Evolutionary conservation across 2,113 vertebrate genomes (phyloP), one percentile per base, ranked within the genome.

Genomic region (Taxidea taxus): DNA sequence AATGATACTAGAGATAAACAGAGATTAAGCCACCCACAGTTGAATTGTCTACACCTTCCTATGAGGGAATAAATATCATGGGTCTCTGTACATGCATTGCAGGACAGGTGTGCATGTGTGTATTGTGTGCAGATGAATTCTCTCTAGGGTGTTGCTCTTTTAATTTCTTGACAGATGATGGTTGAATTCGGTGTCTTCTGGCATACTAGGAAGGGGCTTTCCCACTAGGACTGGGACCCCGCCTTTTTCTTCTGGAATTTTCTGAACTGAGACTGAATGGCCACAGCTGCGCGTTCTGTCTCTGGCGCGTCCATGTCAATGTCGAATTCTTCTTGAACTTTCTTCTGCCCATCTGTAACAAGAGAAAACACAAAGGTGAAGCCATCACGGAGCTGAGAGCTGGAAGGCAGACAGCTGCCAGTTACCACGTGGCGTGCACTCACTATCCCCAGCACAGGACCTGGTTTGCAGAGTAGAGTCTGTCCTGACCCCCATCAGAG

Each of bases 171-270:
- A 97, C 83, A 97, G 98, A 95, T 96, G 97, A 98, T 96, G 92
- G 97, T 90, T 95, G 97, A 93, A 87, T 90, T 72, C 5, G 10
- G 78, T 75, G 92, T 97, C 97, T 98, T 93, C 92, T 3, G 95
- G 97, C 68, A 62, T 62, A 70, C 91, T 84, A 94, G 97, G 98
- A 98, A 81, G 90, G 95, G 98, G 92, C n/a, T 97, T 49, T 64
- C 68, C 70, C 31, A 85, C 98, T 99, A 99, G 96, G 99, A 99
- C 98, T 99, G 98, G 14, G 98, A 96, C 85, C 98, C 98, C 94
- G 99, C 98, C 98, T 99, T 99, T 99, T 99, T 99, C 99, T 99
- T 99, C 99, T 99, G 99, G 99, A 99, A 99, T 99, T 99, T 99
- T 98, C 99, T 99, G 99, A 99, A 99, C 99, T 99, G 99, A 18